Conservation (phyloP, 2,797 vertebrate species). For the Pyrocephalus nanus region DNA sequence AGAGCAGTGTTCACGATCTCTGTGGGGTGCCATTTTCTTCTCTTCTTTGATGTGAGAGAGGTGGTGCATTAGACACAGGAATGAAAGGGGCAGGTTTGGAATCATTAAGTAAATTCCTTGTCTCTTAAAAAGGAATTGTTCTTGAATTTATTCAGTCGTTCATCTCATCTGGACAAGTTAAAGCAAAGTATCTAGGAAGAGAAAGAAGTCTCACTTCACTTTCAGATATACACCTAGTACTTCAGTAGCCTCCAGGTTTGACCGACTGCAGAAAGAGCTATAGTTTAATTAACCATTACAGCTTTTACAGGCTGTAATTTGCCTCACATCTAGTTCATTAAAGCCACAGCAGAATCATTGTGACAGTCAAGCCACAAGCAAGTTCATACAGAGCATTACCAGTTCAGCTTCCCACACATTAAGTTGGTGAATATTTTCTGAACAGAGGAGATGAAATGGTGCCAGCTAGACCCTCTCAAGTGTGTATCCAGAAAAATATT, state of each 20-base stretch:
- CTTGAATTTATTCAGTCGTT: neutral
- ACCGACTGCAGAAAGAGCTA: neutral
- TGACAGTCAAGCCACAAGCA: constrained; percentile 18
- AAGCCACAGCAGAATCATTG: constrained; percentile 20
- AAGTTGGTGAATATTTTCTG: neutral
- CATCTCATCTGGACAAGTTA: neutral
- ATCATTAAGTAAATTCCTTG: neutral
- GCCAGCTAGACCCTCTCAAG: neutral
- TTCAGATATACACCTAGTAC: neutral
- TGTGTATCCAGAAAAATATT: neutral
- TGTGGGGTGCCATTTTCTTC: constrained; percentile 23
- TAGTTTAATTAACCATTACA: constrained; percentile 51
- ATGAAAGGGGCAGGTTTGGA: constrained; percentile 24
- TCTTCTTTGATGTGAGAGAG: constrained; percentile 31
- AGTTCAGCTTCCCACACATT: neutral
- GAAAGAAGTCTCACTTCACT: neutral
- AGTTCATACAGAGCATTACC: constrained; percentile 7
- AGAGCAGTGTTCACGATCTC: neutral
- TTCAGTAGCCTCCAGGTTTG: neutral
- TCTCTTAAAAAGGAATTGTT: constrained; percentile 28
- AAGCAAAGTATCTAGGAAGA: neutral
- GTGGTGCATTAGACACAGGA: constrained; percentile 33
- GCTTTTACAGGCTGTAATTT: constrained; percentile 25
- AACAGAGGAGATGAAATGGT: neutral
- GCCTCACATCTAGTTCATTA: constrained; percentile 41